Conservation (phyloP, 2,888 invertebrate species). For the Vesta saturnalis region DNA sequence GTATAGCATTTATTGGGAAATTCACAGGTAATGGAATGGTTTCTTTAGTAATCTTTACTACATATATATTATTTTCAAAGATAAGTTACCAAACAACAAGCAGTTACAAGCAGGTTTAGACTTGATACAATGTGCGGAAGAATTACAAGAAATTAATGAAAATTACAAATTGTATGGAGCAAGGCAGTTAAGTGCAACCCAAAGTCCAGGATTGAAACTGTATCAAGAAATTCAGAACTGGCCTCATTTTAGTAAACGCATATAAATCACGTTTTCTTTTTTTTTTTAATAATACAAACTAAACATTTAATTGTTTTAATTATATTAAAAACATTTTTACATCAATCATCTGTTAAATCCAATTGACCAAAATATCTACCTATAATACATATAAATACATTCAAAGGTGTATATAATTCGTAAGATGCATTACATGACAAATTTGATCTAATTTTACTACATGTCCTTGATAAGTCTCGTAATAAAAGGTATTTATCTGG, state of each 20-base stretch:
- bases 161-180: conserved; percentile 67
- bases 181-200: conserved; percentile 64
- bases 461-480: conserved; percentile 67
- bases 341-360: conserved; percentile 66
- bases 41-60: not conserved
- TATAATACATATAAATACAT: conserved; percentile 80
- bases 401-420: conserved; percentile 63
- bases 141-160: conserved; percentile 60
- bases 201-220: conserved; percentile 67
- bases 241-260: conserved; percentile 57
- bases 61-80: conserved; percentile 41
- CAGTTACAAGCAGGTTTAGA: conserved; percentile 63
- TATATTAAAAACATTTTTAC: not conserved
- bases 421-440: conserved; percentile 56
- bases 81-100: conserved; percentile 60
- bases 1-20: conserved; percentile 69
- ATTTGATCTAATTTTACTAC: conserved; percentile 58
- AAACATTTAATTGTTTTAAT: not conserved
- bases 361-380: conserved; percentile 78
- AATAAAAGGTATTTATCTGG: conserved; percentile 70
- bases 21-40: conserved; percentile 62
- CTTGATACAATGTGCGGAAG: conserved; percentile 64
- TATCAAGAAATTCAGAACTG: conserved; percentile 65
- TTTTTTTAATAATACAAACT: not conserved
- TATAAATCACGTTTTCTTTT: conserved; percentile 6